These are phyloP conservation scores for Acanthaster planci DNA, from an alignment of 35 echinoderm and acorn worm species.

Conservation along the genomic window DNA sequence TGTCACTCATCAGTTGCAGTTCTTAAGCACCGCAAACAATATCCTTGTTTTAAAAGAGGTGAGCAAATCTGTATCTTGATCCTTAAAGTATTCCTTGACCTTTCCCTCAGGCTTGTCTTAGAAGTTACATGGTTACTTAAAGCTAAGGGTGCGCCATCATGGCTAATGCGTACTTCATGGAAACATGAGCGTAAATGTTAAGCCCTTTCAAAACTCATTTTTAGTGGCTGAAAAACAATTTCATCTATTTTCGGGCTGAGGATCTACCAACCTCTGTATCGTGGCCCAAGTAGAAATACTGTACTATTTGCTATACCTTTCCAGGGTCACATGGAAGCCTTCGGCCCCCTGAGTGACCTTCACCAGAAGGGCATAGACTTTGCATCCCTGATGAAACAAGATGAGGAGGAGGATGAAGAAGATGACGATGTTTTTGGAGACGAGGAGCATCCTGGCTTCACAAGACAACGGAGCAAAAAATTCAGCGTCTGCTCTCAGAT, in stretches of 20 bases:
- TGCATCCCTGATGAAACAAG: conserved; percentile 66
- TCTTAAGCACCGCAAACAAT: conserved; percentile 66
- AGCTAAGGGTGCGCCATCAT: too few species aligned
- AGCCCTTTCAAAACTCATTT: too few species aligned
- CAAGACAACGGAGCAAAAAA: conserved; percentile 4
- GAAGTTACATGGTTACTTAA: too few species aligned
- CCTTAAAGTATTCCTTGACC: too few species aligned
- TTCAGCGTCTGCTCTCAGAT: background rate
- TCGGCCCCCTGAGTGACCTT: conserved; percentile 72
- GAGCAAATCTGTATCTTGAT: too few species aligned
- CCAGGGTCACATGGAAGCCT: conserved; percentile 76
- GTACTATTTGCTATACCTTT: background rate
- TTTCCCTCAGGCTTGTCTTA: too few species aligned
- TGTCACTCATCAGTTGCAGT: conserved; percentile 93
- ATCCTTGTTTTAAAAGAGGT: conserved; percentile 88
- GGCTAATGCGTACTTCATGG: too few species aligned
- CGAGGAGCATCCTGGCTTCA: background rate
- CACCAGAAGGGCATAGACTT: conserved; percentile 74
- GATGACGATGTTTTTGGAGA: conserved; percentile 48
- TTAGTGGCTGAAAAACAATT: too few species aligned
- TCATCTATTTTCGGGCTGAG: too few species aligned
- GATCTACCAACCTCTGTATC: too few species aligned
- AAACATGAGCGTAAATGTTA: too few species aligned
- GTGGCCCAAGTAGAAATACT: too few species aligned
- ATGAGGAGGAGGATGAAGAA: conserved; percentile 58